Conservation (phyloP, 2,113 vertebrate species). For the Pungitius pungitius region DNA sequence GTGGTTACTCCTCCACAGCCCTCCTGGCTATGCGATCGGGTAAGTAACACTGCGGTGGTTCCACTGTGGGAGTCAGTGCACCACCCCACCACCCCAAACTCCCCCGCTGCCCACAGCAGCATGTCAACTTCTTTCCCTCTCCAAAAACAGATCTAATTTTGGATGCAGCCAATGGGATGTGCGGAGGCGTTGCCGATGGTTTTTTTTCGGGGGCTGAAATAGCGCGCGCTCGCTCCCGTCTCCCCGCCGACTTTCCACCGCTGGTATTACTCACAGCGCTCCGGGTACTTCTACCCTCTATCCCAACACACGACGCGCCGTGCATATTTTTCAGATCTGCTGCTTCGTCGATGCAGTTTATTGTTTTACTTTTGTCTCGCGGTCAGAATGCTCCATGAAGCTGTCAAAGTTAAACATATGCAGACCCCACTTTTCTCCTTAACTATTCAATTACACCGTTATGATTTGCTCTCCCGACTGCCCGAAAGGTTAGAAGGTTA, state of each 20-base stretch:
- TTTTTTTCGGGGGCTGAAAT: slow-evolving; percentile 53
- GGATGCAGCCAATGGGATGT: slow-evolving; percentile 56
- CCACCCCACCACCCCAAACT: neutral
- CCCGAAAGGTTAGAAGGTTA: slow-evolving; percentile 10
- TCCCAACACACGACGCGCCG: neutral
- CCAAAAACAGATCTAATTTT: slow-evolving; percentile 63
- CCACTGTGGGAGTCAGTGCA: slow-evolving; percentile 24
- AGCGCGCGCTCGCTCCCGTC: slow-evolving; percentile 32
- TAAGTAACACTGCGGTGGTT: slow-evolving; percentile 40
- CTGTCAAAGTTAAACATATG: neutral
- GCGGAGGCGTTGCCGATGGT: slow-evolving; percentile 53
- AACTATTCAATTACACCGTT: neutral
- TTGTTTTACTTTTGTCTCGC: neutral
- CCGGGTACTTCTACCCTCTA: slow-evolving; percentile 3
- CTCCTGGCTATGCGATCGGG: slow-evolving; percentile 39
- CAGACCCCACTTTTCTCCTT: slow-evolving; percentile 6
- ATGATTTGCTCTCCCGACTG: slow-evolving; percentile 11
- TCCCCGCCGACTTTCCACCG: slow-evolving; percentile 25
- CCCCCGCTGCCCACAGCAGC: slow-evolving; percentile 45
- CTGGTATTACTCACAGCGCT: slow-evolving; percentile 10
- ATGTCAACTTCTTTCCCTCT: slow-evolving; percentile 42
- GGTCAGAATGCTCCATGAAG: neutral
- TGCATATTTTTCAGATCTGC: neutral
- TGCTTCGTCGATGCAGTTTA: neutral
- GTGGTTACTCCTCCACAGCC: slow-evolving; percentile 21